Conservation (phyloP, 1,140 invertebrate species). For the Arctopsyche grandis region DNA sequence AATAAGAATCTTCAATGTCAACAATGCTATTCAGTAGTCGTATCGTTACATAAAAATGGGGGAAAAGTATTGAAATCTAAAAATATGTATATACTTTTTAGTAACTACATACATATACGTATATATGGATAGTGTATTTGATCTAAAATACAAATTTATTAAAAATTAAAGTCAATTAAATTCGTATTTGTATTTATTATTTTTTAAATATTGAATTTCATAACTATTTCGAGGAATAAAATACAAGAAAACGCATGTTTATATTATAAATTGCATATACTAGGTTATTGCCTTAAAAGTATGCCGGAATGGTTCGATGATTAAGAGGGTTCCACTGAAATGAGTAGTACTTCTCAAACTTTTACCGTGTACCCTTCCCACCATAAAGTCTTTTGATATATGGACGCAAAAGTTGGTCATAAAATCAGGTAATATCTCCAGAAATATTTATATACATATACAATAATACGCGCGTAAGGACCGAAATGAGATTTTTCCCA, state of each 20-base stretch:
- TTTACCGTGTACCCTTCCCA: background rate
- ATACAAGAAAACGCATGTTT: too few species aligned
- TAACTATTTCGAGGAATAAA: too few species aligned
- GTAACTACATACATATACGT: background rate
- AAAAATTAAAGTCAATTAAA: too few species aligned
- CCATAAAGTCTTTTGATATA: conserved; percentile 20
- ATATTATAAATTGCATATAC: too few species aligned
- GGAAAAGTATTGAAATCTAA: too few species aligned
- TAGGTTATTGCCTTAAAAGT: background rate
- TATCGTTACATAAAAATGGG: too few species aligned
- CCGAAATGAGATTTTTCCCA: background rate
- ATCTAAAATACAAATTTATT: too few species aligned
- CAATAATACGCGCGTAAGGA: background rate
- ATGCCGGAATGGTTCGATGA: conserved; percentile 5
- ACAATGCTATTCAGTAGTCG: too few species aligned
- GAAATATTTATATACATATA: conserved; percentile 8
- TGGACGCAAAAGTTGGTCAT: conserved; percentile 8
- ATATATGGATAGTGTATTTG: too few species aligned
- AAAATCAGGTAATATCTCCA: conserved; percentile 24
- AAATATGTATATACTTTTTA: background rate
- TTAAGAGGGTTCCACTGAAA: background rate
- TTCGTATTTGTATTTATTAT: too few species aligned
- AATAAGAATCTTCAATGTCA: too few species aligned
- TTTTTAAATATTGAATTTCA: too few species aligned
- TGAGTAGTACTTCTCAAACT: conserved; percentile 14